Percentiles rank a stretch among this genome's conserved stretches.
These are phyloP conservation scores for Orius insidiosus DNA, from an alignment of 1,140 invertebrate genomes.

Conservation along the genomic window DNA sequence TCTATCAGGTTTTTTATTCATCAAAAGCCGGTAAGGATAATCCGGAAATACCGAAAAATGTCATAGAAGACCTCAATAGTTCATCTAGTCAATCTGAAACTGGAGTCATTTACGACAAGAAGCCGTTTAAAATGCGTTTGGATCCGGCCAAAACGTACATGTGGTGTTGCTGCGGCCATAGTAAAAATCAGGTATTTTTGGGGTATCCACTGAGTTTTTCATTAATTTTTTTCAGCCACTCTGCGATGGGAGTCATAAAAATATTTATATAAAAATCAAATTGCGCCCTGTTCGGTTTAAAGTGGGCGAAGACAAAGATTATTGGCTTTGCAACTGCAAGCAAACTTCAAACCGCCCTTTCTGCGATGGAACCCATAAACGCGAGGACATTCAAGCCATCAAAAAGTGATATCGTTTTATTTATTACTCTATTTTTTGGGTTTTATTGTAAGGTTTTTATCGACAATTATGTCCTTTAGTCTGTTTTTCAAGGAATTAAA, in stretches of 20 bases:
- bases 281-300: constrained; percentile 57
- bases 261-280: constrained; percentile 42
- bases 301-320: constrained; percentile 78
- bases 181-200: constrained; percentile 52
- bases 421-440: too few species aligned
- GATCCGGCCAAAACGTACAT: constrained; percentile 65
- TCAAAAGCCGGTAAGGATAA: constrained; percentile 2
- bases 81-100: constrained; percentile 35
- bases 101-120: constrained; percentile 68
- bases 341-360: constrained; percentile 88
- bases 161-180: constrained; percentile 90
- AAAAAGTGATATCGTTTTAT: constrained; percentile 2
- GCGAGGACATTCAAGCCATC: constrained; percentile 38
- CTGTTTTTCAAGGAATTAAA: too few species aligned
- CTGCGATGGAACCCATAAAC: constrained; percentile 91
- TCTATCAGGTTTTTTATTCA: neutral
- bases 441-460: too few species aligned
- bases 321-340: constrained; percentile 98
- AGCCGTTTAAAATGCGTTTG: constrained; percentile 66
- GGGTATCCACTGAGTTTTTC: neutral
- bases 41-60: constrained; percentile 21
- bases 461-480: too few species aligned
- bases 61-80: constrained; percentile 18
- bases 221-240: constrained; percentile 50
- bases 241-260: constrained; percentile 85